Evolutionary conservation across 2,888 invertebrate genomes (phyloP).

Genomic region (Laothoe populi): DNA sequence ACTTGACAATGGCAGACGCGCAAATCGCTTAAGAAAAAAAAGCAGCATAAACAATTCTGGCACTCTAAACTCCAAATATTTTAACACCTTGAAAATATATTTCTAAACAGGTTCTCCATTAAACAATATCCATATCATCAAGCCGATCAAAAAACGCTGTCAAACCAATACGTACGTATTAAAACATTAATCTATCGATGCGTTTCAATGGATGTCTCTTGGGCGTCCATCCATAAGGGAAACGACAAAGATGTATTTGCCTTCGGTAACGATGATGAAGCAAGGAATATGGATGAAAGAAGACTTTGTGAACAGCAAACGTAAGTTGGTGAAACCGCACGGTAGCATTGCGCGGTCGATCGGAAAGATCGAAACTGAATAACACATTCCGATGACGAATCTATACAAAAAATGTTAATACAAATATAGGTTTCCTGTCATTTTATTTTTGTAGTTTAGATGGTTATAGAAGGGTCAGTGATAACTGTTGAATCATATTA

Average conservation of each 20-base stretch:
- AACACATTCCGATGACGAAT: conserved; percentile 64
- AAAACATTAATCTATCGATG: conserved; percentile 22
- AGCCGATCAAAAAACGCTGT: conserved; percentile 19
- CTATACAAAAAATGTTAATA: not conserved
- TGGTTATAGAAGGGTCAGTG: not conserved
- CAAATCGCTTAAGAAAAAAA: too few relatives aligned
- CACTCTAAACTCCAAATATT: not conserved
- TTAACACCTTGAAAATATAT: not conserved
- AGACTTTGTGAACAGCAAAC: not conserved
- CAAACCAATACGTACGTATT: conserved; percentile 14
- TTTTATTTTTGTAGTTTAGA: not conserved
- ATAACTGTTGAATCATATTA: too few relatives aligned
- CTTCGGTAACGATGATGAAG: not conserved
- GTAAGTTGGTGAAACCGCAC: conserved; percentile 45
- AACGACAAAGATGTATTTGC: not conserved
- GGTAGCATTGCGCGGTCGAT: conserved; percentile 71
- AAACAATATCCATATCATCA: conserved; percentile 5
- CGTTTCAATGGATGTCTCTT: conserved; percentile 20
- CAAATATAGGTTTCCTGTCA: not conserved
- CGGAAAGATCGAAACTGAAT: conserved; percentile 72
- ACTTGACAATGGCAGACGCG: too few relatives aligned
- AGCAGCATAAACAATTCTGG: too few relatives aligned
- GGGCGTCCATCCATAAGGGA: conserved; percentile 15
- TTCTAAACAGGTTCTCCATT: not conserved
- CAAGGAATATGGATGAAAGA: conserved; percentile 4